Evolutionary conservation across 2,113 vertebrate species (phyloP), one percentile per base, ranked within the genome.

Genomic region (Dicaeum eximium): DNA sequence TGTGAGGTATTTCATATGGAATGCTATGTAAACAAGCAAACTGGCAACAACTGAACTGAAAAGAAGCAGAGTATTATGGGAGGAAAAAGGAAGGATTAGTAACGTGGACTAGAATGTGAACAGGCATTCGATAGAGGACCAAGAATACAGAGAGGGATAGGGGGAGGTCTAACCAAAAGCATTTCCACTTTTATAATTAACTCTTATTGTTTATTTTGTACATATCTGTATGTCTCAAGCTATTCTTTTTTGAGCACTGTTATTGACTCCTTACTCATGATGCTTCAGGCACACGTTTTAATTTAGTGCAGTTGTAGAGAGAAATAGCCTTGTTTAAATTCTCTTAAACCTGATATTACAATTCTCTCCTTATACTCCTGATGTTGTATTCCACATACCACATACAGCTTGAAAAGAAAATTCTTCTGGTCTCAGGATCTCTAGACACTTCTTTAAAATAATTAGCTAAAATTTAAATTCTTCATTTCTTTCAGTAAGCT

Each of bases 11-110:
- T 96, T 95, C 80, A 60, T 79, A 70, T 56, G 90, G 93, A 96
- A 96, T 91, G 83, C 77, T 89, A 24, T 38, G 60, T 78, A 95
- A 97, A 93, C 87, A 95, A 81, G 66, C n/a, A 58, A 82, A 65
- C 67, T 75, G 58, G 67, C 67, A 70, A 85, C 70, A 74, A 70
- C 40, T 60, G 31, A 86, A 91, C 30, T 33, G 53, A 69, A 62
- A 58, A 67, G 9, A 42, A 47, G 37, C 33, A 57, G 16, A 83
- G 25, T 50, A 38, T 58, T 77, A 54, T 10, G 13, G 35, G 42
- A 48, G 21, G 16, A 42, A 27, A 53, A 66, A 48, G 22, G 20
- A 79, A 11, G 13, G 8, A 51, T 79, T 75, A 75, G 51, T 72
- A 44, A 82, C 80, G 28, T 60, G 21, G 50, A 71, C 65, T 74